These are phyloP conservation scores for Pollachius pollachius DNA, from an alignment of 2,113 vertebrate species.

Conservation along the genomic window DNA sequence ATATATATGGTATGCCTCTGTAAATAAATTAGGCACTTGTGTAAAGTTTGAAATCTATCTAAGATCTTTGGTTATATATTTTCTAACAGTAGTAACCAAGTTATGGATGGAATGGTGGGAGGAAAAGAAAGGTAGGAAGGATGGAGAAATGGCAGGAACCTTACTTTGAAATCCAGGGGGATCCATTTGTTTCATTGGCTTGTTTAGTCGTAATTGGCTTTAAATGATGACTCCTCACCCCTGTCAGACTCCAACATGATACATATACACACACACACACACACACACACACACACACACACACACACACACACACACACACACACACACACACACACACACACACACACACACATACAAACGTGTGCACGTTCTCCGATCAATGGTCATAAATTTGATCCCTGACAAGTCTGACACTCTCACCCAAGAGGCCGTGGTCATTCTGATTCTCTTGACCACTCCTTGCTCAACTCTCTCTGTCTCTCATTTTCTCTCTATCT, in stretches of 20 bases:
- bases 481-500: too few species aligned
- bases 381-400: conserved; percentile 87
- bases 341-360: conserved; percentile 29
- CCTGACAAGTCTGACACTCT: conserved; percentile 81
- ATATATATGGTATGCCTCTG: too few species aligned
- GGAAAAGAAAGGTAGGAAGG: not conserved
- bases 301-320: conserved; percentile 36
- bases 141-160: conserved; percentile 11
- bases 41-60: too few species aligned
- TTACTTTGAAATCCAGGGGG: conserved; percentile 30
- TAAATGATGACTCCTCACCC: conserved; percentile 71
- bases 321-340: conserved; percentile 23
- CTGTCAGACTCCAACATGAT: conserved; percentile 61
- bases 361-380: conserved; percentile 65
- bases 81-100: not conserved
- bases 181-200: conserved; percentile 57
- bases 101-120: not conserved
- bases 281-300: conserved; percentile 23
- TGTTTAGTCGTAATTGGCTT: conserved; percentile 60
- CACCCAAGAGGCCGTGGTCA: conserved; percentile 70
- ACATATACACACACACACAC: conserved; percentile 38
- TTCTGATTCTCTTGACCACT: conserved; percentile 60
- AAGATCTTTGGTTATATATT: too few species aligned
- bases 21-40: too few species aligned
- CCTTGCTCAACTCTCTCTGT: conserved; percentile 11